Percentiles rank a stretch among this genome's conserved stretches.
phyloP scores from a whole-genome alignment of 2,113 vertebrate species.

The Caranx melampygus region DNA sequence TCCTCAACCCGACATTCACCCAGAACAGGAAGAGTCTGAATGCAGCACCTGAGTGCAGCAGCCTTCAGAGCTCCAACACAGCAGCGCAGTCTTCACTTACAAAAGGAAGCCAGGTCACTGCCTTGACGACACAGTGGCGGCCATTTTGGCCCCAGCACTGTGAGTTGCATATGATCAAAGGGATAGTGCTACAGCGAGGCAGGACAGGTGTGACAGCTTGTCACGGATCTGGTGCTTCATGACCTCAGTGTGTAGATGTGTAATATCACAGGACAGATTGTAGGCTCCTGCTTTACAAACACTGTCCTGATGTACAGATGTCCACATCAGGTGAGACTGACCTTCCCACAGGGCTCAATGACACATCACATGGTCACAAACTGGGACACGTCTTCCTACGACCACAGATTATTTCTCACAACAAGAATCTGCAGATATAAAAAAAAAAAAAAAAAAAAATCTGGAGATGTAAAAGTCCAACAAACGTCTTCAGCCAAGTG shows the following conservation, averaged over 20 bases:
- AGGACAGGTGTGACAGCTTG: no score
- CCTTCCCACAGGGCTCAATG: neutral
- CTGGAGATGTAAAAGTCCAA: neutral
- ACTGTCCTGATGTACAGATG: neutral
- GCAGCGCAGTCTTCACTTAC: neutral
- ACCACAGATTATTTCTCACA: neutral
- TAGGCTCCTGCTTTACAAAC: no score
- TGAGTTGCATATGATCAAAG: neutral
- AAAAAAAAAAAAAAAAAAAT: no score
- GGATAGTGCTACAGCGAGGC: neutral
- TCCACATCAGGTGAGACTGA: slow-evolving; percentile 5
- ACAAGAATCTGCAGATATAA: neutral
- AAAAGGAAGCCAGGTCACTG: slow-evolving; percentile 41
- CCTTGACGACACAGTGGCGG: slow-evolving; percentile 25
- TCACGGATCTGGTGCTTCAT: neutral
- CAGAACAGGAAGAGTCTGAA: slow-evolving; percentile 34
- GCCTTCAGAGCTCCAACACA: neutral
- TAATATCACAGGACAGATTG: no score
- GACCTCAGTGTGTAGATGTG: neutral
- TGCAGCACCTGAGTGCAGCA: slow-evolving; percentile 34
- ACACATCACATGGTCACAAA: slow-evolving; percentile 7
- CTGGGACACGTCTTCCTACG: slow-evolving; percentile 4
- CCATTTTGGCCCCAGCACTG: slow-evolving; percentile 65
- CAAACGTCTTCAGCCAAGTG: neutral
- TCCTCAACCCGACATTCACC: slow-evolving; percentile 10